These are phyloP conservation scores for Camptogramma bilineatum DNA, from an alignment of 2,888 invertebrate species.

Conservation along the genomic window DNA sequence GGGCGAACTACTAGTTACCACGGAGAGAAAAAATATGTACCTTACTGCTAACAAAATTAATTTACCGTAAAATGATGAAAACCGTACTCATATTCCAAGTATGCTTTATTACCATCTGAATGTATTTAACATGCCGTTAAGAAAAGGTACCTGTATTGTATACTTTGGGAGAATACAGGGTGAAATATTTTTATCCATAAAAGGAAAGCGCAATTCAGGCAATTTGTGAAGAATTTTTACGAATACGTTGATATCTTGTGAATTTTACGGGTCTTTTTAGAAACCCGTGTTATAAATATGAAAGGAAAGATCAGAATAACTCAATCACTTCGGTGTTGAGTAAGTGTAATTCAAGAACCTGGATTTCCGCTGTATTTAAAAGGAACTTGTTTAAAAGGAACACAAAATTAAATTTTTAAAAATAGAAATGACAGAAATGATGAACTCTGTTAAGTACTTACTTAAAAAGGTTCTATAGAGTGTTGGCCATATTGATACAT, in stretches of 20 bases:
- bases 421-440: no score
- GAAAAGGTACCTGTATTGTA: constrained; percentile 4
- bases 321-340: constrained; percentile 3
- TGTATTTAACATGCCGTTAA: constrained; percentile 9
- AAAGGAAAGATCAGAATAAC: constrained; percentile 3
- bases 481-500: no score
- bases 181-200: constrained; percentile 12
- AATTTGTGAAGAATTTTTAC: constrained; percentile 21
- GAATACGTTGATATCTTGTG: constrained; percentile 5
- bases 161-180: neutral
- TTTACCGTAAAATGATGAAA: constrained; percentile 1
- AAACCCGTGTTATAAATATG: neutral
- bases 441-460: no score
- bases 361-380: neutral
- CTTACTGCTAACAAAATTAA: neutral
- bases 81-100: constrained; percentile 8
- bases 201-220: constrained; percentile 8
- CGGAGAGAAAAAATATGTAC: no score
- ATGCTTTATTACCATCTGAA: constrained; percentile 7
- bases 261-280: constrained; percentile 8
- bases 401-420: no score
- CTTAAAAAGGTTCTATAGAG: no score
- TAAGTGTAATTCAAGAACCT: constrained; percentile 1
- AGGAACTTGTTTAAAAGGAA: neutral
- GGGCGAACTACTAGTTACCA: no score